Evolutionary conservation across 2,797 vertebrate genomes (phyloP).

Genomic region (Hydrophis major): DNA sequence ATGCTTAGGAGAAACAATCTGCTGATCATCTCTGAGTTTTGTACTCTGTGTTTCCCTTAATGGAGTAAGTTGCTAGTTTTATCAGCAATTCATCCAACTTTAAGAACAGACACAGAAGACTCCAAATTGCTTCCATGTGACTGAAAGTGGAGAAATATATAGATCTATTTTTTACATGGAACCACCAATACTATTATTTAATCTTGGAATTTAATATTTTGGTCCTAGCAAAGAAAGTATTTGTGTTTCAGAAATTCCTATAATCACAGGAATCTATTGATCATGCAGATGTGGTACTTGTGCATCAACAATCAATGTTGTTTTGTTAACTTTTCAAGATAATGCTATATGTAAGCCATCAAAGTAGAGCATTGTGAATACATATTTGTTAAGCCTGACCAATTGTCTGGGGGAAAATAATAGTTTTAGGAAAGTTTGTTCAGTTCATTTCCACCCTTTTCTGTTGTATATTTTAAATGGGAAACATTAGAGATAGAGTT

Average conservation of each 20-base stretch:
- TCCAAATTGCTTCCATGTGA: background rate
- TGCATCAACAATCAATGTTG: background rate
- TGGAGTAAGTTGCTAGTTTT: background rate
- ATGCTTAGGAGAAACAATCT: background rate
- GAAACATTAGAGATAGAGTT: background rate
- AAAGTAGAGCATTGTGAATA: background rate
- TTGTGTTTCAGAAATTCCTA: background rate
- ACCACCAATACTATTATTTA: background rate
- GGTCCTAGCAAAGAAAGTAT: background rate
- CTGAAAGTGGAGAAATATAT: background rate
- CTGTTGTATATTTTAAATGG: background rate
- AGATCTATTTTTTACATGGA: background rate
- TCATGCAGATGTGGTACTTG: background rate
- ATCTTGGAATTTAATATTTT: background rate
- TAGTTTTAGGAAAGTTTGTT: background rate
- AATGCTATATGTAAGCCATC: background rate
- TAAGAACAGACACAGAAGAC: background rate
- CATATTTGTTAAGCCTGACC: background rate
- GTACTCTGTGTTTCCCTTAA: background rate
- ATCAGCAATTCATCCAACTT: background rate
- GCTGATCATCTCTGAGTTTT: background rate
- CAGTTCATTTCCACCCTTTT: conserved; percentile 10
- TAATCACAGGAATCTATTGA: background rate
- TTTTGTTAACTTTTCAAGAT: background rate
- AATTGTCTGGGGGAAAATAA: no score